Percentiles rank a stretch among this genome's conserved stretches.
Evolutionary conservation across 2,113 vertebrate genomes (phyloP).

Genomic region (Ammospiza caudacuta): DNA sequence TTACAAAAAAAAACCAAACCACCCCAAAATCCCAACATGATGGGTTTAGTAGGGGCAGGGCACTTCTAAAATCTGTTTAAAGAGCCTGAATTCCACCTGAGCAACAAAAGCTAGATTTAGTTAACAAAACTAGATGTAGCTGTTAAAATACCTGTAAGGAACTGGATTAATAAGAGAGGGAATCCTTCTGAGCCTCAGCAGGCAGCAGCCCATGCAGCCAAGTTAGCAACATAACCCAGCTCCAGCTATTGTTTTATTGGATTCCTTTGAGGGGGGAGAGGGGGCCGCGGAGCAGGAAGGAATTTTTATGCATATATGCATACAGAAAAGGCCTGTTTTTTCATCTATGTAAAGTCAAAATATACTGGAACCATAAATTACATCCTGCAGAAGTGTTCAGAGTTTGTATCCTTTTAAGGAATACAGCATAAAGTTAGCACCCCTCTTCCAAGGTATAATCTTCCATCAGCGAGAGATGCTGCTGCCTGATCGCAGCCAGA

Average conservation of each 20-base stretch:
- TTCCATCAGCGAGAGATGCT: slow-evolving; percentile 53
- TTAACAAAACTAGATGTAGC: background rate
- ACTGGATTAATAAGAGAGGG: background rate
- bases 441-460: slow-evolving; percentile 62
- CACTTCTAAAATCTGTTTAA: background rate
- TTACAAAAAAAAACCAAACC: background rate
- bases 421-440: slow-evolving; percentile 37
- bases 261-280: background rate
- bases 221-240: background rate
- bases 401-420: slow-evolving; percentile 61
- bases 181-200: background rate
- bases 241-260: slow-evolving; percentile 32
- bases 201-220: background rate
- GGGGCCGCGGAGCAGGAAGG: background rate
- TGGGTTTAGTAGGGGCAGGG: background rate
- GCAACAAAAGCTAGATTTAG: background rate
- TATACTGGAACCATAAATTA: slow-evolving; percentile 57
- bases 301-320: slow-evolving; percentile 60
- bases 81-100: background rate
- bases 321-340: slow-evolving; percentile 35
- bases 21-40: background rate
- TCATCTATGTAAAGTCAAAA: slow-evolving; percentile 58
- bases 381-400: background rate
- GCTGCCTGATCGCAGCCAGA: slow-evolving; percentile 59
- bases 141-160: background rate